Evolutionary conservation across 2,888 invertebrate genomes (phyloP), one percentile per base, ranked within the genome.

Genomic region (Hypercompe scribonia): DNA sequence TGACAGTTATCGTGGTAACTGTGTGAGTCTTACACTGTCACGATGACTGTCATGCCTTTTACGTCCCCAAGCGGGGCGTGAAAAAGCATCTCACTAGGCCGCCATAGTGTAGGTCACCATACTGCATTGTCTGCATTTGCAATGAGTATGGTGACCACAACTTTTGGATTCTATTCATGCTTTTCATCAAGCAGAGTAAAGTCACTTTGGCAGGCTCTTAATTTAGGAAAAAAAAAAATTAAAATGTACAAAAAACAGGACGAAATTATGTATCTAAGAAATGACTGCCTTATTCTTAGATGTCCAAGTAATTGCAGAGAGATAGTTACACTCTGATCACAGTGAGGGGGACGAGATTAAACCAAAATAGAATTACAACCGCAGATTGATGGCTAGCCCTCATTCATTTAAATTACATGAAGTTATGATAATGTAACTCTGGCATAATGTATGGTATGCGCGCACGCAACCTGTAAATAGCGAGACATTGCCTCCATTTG

Each of bases 401-500:
- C 50, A 68, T 58, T 68, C 36, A 68, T 36, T 36, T n/a, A 58
- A 58, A 68, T 68, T 24, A 36, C 54, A 34, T 36, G 34, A 34
- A 58, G 54, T 21, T 46, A 33, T 33, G 66, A 71, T 50, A 34
- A 24, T 68, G 28, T 36, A 54, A 54, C n/a, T 34, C 54, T n/a
- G 18, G 28, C 18, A 0, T 36, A 36, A 54, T 36, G 34, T 1
- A 36, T 54, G 11, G 18, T 36, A 28, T 68, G 68, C 54, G 54
- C 54, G 36, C 54, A 54, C 54, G 68, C 54, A 68, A 68, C n/a
- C 50, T 54, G 46, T 34, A 68, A 31, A 33, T 46, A 54, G 33
- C 50, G 39, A 13, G 39, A 39, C 31, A 61, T 69, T 42, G 61
- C 28, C 28, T 61, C 39, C 69, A 69, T 69, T 69, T 61, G 61